A percentile compares a stretch with the other conserved stretches of the same genome.
These are phyloP conservation scores for Nephrotoma guestfalica DNA, from an alignment of 2,888 invertebrate species.

Conservation along the genomic window DNA sequence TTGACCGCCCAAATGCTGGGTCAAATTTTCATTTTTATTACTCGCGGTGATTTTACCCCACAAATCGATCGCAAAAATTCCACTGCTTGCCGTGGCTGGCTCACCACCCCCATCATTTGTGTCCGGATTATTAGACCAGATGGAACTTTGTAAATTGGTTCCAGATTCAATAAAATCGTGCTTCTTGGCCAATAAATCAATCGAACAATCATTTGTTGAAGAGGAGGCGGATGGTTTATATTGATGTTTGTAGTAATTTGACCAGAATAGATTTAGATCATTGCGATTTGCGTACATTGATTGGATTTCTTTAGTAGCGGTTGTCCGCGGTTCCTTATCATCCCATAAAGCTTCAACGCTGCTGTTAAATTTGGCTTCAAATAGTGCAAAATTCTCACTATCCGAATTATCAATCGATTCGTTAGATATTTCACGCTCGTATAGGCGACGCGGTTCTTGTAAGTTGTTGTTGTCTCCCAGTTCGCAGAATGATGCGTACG, in stretches of 20 bases:
- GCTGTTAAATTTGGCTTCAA: slow-evolving; percentile 45
- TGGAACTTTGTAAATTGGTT: slow-evolving; percentile 37
- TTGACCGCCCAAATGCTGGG: not conserved
- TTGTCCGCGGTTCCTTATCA: slow-evolving; percentile 13
- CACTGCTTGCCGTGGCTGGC: slow-evolving; percentile 4
- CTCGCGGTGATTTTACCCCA: not conserved
- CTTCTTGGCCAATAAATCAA: slow-evolving; percentile 4
- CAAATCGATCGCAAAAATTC: not conserved
- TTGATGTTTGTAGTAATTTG: slow-evolving; percentile 21
- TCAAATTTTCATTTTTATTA: slow-evolving; percentile 1
- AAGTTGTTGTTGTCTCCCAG: slow-evolving; percentile 5
- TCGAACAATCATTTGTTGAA: not conserved
- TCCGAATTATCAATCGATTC: slow-evolving; percentile 10
- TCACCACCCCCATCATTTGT: slow-evolving; percentile 9
- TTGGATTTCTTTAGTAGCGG: slow-evolving; percentile 1
- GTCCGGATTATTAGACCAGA: slow-evolving; percentile 34
- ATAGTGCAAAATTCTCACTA: slow-evolving; percentile 20
- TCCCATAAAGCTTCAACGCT: slow-evolving; percentile 54
- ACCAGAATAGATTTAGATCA: slow-evolving; percentile 17
- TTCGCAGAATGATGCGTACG: slow-evolving; percentile 9
- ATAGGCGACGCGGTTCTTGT: slow-evolving; percentile 15
- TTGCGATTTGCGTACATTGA: not conserved
- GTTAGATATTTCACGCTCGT: slow-evolving; percentile 16
- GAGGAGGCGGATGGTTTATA: slow-evolving; percentile 11
- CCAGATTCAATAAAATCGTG: slow-evolving; percentile 22